A percentile compares a stretch with the other conserved stretches of the same genome.
Evolutionary conservation across 2,797 vertebrate genomes (phyloP).

Genomic region (Anniella stebbinsi): DNA sequence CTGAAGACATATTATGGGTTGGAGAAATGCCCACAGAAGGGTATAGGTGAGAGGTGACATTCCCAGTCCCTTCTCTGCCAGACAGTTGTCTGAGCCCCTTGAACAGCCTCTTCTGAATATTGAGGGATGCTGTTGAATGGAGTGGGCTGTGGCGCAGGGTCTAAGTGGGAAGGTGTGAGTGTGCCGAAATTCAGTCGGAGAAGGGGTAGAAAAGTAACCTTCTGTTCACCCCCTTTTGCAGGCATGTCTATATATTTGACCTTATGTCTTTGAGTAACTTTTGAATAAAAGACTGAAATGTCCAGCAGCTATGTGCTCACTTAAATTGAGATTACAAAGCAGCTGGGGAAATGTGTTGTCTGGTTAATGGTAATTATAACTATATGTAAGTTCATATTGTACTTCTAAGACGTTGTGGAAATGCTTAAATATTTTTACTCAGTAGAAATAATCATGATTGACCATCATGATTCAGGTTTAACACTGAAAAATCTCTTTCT

Average conservation of each 20-base stretch:
- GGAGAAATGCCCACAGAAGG: background rate
- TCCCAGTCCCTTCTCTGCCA: background rate
- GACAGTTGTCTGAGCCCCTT: background rate
- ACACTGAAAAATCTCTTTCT: constrained; percentile 18
- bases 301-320: background rate
- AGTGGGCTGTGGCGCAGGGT: background rate
- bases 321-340: constrained; percentile 56
- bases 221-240: background rate
- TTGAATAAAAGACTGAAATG: background rate
- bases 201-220: background rate
- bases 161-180: background rate
- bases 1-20: constrained; percentile 8
- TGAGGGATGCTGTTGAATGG: background rate
- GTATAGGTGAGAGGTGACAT: background rate
- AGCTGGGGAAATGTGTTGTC: constrained; percentile 52
- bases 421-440: constrained; percentile 74
- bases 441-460: constrained; percentile 64
- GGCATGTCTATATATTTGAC: background rate
- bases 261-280: constrained; percentile 12
- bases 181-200: background rate
- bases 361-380: constrained; percentile 43
- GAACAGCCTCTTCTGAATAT: background rate
- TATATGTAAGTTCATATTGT: constrained; percentile 60
- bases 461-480: constrained; percentile 74
- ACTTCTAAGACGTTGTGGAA: constrained; percentile 63